phyloP scores from a whole-genome alignment of 2,113 vertebrate species.

The Xiphophorus maculatus region DNA sequence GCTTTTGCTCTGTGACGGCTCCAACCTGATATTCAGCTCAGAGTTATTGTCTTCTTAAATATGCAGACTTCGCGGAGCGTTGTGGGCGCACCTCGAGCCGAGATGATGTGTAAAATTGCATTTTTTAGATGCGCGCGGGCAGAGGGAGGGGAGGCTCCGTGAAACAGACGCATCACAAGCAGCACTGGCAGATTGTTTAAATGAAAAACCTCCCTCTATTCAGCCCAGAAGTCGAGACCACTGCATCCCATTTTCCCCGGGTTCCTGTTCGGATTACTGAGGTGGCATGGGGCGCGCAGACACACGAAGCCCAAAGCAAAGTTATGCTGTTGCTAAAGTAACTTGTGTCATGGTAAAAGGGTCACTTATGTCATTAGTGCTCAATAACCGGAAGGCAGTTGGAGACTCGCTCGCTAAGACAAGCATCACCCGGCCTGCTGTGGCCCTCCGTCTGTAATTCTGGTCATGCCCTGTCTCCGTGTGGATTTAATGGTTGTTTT shows the following conservation, averaged over 20 bases:
- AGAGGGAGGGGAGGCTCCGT: conserved; percentile 34
- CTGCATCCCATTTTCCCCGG: conserved; percentile 61
- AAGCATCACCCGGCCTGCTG: conserved; percentile 48
- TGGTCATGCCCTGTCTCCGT: conserved; percentile 26
- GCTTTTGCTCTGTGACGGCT: conserved; percentile 35
- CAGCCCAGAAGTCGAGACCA: conserved; percentile 58
- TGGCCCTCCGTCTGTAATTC: conserved; percentile 31
- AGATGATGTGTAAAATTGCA: conserved; percentile 70
- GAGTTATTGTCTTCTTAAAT: conserved; percentile 60
- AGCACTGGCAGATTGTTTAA: conserved; percentile 61
- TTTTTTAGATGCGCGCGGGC: conserved; percentile 57
- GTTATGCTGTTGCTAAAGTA: conserved; percentile 46
- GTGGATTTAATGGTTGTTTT: conserved; percentile 52
- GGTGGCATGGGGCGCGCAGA: conserved; percentile 21
- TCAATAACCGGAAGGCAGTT: conserved; percentile 27
- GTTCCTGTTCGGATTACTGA: conserved; percentile 60
- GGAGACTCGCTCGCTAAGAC: conserved; percentile 56
- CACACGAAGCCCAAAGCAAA: conserved; percentile 31
- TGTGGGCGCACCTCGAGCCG: conserved; percentile 63
- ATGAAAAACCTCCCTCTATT: conserved; percentile 66
- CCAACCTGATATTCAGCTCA: conserved; percentile 34
- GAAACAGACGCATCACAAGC: conserved; percentile 58
- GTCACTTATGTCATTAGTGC: conserved; percentile 55
- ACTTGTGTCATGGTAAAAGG: conserved; percentile 47
- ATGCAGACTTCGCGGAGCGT: conserved; percentile 60